Conservation (phyloP, 2,888 invertebrate species). For the Bhutanitis thaidina region DNA sequence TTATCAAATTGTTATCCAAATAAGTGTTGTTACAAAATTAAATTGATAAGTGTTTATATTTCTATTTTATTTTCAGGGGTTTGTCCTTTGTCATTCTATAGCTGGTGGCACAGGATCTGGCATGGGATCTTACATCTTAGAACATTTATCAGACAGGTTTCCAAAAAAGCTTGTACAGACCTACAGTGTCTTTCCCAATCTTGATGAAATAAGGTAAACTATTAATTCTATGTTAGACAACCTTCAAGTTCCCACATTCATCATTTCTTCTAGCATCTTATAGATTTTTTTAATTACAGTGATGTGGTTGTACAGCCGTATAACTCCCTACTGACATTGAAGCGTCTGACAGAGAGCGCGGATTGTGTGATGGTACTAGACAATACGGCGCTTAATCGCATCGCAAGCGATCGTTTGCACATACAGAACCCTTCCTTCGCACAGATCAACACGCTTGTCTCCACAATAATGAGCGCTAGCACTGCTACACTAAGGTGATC, state of each 20-base stretch:
- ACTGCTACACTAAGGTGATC: conserved; percentile 92
- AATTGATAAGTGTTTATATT: too few relatives aligned
- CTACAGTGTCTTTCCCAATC: conserved; percentile 99
- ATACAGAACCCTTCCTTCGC: conserved; percentile 98
- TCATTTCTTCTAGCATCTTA: too few relatives aligned
- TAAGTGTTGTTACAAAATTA: too few relatives aligned
- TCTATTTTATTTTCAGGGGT: conserved; percentile 82
- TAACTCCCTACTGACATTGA: conserved; percentile 96
- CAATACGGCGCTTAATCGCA: conserved; percentile 97
- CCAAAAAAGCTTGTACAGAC: conserved; percentile 99
- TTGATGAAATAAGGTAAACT: conserved; percentile 91
- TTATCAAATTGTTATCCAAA: too few relatives aligned
- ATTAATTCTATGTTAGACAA: not conserved
- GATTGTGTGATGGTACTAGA: conserved; percentile 98
- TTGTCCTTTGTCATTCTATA: conserved; percentile 98
- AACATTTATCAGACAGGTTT: conserved; percentile 93
- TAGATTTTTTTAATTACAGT: conserved; percentile 64
- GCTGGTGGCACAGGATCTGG: conserved; percentile 99
- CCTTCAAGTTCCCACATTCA: too few relatives aligned
- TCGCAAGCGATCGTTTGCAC: conserved; percentile 94
- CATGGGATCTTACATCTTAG: conserved; percentile 97
- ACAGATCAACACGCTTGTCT: conserved; percentile 98
- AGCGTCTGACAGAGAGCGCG: conserved; percentile 95
- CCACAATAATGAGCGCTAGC: conserved; percentile 98
- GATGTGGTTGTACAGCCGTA: conserved; percentile 98